These are phyloP conservation scores for Terrapene triunguis DNA, from an alignment of 2,113 vertebrate species.

Conservation along the genomic window DNA sequence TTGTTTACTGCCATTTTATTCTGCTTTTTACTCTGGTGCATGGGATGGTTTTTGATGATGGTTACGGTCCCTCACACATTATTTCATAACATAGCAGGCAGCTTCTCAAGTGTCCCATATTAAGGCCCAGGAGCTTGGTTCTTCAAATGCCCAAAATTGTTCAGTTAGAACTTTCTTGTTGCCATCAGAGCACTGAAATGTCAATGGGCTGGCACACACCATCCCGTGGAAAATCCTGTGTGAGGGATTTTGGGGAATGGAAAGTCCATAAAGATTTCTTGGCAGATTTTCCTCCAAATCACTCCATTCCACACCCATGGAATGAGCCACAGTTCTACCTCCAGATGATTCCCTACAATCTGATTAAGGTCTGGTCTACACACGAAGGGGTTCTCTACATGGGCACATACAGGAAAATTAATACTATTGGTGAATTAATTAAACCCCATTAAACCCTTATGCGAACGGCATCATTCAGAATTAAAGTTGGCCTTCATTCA, in stretches of 20 bases:
- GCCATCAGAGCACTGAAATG: background rate
- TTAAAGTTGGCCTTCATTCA: too few relatives aligned
- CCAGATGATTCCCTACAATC: accelerated
- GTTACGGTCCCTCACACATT: background rate
- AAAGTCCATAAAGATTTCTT: background rate
- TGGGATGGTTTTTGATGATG: background rate
- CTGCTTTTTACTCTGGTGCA: background rate
- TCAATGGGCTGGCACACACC: background rate
- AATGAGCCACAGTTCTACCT: background rate
- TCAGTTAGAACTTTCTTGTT: background rate
- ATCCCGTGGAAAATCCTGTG: background rate
- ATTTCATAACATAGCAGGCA: background rate
- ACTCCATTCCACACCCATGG: accelerated
- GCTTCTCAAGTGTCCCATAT: background rate
- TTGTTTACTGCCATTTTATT: background rate
- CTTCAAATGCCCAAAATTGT: background rate
- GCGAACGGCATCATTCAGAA: too few relatives aligned
- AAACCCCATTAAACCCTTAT: too few relatives aligned
- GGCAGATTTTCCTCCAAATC: background rate
- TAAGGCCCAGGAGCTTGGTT: background rate
- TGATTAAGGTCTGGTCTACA: background rate
- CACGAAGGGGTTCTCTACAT: too few relatives aligned
- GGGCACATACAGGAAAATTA: background rate
- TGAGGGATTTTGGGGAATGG: background rate
- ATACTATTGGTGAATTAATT: background rate